A percentile compares a stretch with the other conserved stretches of the same genome.
Conservation (phyloP, 2,888 invertebrate genomes). For the Cordilura impudica region DNA sequence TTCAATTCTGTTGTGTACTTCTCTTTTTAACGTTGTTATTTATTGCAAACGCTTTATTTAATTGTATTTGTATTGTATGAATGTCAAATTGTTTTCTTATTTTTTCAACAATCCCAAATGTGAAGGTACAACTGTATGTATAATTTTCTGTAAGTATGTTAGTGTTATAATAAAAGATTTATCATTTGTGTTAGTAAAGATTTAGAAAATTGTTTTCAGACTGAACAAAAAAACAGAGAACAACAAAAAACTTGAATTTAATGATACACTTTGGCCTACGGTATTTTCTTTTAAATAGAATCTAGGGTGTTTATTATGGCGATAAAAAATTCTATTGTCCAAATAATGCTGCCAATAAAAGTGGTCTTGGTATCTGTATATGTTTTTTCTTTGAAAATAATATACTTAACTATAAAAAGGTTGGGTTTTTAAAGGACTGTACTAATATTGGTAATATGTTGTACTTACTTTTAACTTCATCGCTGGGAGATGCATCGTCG, state of each 20-base stretch:
- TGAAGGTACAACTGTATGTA: background rate
- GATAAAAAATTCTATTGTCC: constrained; percentile 1
- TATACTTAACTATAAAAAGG: background rate
- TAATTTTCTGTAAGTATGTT: constrained; percentile 49
- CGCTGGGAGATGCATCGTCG: constrained; percentile 2
- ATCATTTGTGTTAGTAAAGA: constrained; percentile 35
- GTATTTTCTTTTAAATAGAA: constrained; percentile 14
- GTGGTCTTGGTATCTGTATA: background rate
- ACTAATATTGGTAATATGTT: background rate
- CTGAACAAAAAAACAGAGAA: background rate
- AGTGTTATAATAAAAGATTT: constrained; percentile 30
- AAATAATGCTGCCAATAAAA: constrained; percentile 3
- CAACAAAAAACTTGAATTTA: background rate
- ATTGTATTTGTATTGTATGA: constrained; percentile 64
- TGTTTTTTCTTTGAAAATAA: background rate
- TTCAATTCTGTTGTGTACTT: constrained; percentile 29
- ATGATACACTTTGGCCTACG: background rate
- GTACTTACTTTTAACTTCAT: constrained; percentile 38
- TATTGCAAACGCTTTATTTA: constrained; percentile 73
- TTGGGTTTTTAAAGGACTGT: background rate
- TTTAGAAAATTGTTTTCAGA: constrained; percentile 34
- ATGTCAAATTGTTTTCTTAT: constrained; percentile 62
- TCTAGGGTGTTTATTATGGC: background rate
- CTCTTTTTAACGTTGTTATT: constrained; percentile 65
- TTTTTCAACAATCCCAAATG: background rate